phyloP scores from a whole-genome alignment of 2,888 invertebrate genomes.

The Aspidiotus rigidus region DNA sequence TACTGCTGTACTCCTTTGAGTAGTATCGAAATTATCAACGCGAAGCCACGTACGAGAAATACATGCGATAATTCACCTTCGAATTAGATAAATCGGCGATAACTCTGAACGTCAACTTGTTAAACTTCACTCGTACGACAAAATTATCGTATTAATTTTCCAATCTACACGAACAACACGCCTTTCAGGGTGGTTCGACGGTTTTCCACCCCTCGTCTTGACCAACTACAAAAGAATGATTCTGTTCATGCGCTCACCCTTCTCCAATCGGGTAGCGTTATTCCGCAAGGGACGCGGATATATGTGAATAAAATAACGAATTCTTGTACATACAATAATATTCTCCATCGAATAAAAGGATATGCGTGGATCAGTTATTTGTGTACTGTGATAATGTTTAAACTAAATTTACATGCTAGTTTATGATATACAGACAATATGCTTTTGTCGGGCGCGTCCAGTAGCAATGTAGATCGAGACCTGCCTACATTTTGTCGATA shows the following conservation, averaged over 20 bases:
- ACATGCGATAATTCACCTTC: not conserved
- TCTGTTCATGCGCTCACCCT: not conserved
- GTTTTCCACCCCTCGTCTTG: not conserved
- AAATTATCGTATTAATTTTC: not conserved
- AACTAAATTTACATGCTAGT: too few relatives aligned
- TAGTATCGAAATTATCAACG: too few relatives aligned
- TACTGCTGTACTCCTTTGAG: too few relatives aligned
- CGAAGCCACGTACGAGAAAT: too few relatives aligned
- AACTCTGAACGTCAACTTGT: not conserved
- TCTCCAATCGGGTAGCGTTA: not conserved
- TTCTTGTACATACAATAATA: not conserved
- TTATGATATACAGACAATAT: too few relatives aligned
- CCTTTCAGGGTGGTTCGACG: not conserved
- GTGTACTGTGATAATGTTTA: too few relatives aligned
- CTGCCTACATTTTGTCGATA: too few relatives aligned
- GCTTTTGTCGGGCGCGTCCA: too few relatives aligned
- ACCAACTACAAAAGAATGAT: not conserved
- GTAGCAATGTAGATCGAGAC: too few relatives aligned
- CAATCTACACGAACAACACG: not conserved
- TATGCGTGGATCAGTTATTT: too few relatives aligned
- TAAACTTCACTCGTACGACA: not conserved
- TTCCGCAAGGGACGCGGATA: not conserved
- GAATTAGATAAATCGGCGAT: not conserved
- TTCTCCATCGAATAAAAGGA: too few relatives aligned
- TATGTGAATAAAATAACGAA: constrained; percentile 17